These are phyloP conservation scores for Aleiodes sp. DNA, from an alignment of 1,140 invertebrate species.

Conservation along the genomic window DNA sequence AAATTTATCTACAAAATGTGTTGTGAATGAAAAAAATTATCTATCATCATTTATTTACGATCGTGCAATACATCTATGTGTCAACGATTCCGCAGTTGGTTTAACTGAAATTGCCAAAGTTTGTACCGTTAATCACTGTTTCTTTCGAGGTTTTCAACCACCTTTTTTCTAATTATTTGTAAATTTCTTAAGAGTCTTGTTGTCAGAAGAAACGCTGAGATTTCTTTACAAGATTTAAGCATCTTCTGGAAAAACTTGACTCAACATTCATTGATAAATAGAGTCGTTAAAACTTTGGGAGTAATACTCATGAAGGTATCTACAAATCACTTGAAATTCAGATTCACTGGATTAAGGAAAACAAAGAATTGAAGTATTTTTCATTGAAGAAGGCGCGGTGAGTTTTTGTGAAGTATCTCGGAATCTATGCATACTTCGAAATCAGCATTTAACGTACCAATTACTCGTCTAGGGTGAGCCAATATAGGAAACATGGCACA, in stretches of 20 bases:
- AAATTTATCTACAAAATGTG: background rate
- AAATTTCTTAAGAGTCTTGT: background rate
- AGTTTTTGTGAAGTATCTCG: too few species aligned
- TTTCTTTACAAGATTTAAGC: background rate
- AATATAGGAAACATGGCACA: too few species aligned
- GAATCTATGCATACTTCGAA: too few species aligned
- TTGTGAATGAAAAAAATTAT: background rate
- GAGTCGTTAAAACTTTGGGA: background rate
- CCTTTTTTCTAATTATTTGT: background rate
- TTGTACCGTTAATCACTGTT: constrained; percentile 33
- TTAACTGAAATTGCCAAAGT: constrained; percentile 14
- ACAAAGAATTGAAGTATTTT: too few species aligned
- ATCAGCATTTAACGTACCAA: too few species aligned
- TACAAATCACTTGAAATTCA: background rate
- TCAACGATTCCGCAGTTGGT: background rate
- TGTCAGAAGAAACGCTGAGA: background rate
- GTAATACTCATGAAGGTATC: background rate
- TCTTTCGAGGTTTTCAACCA: background rate
- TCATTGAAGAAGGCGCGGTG: too few species aligned
- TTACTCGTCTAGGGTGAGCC: too few species aligned
- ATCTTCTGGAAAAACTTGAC: background rate
- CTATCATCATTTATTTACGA: background rate
- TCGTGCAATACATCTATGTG: too few species aligned
- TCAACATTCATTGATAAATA: background rate
- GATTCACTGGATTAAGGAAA: background rate